phyloP scores from a whole-genome alignment of 53 echinoderm and acorn worm genomes.

The Actinopyga echinites region DNA sequence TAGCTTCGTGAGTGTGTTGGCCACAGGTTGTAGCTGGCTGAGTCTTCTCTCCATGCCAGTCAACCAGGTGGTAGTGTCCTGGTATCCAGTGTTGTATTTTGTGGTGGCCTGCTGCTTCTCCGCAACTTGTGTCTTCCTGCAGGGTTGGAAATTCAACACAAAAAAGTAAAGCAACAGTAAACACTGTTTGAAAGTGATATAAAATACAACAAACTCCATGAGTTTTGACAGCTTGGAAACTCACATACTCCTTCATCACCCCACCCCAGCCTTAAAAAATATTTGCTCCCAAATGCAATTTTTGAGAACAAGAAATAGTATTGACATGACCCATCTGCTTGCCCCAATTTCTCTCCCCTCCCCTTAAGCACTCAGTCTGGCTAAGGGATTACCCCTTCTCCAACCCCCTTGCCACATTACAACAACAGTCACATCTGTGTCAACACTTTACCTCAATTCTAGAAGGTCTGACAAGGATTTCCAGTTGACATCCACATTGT shows the following conservation, averaged over 20 bases:
- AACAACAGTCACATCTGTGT: neutral
- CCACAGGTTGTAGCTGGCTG: slow-evolving; percentile 85
- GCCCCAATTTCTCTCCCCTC: neutral
- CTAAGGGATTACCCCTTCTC: neutral
- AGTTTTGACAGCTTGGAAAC: too few relatives aligned
- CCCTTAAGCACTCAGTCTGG: neutral
- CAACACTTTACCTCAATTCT: slow-evolving; percentile 67
- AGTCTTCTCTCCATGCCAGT: slow-evolving; percentile 91
- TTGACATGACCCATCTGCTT: too few relatives aligned
- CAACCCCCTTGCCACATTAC: neutral
- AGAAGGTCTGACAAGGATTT: slow-evolving; percentile 73
- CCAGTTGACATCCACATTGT: slow-evolving; percentile 88
- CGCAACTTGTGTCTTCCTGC: slow-evolving; percentile 80
- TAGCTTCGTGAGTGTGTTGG: slow-evolving; percentile 77
- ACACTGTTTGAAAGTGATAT: too few relatives aligned
- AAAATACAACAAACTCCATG: too few relatives aligned
- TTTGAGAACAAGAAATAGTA: too few relatives aligned
- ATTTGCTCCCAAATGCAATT: too few relatives aligned
- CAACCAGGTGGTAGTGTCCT: slow-evolving; percentile 80
- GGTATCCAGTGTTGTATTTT: slow-evolving; percentile 84
- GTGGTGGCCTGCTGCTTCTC: slow-evolving; percentile 84
- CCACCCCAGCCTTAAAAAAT: too few relatives aligned
- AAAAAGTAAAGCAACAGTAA: too few relatives aligned
- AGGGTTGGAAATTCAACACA: neutral
- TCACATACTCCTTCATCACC: too few relatives aligned